Evolutionary conservation across 2,888 invertebrate genomes (phyloP), one percentile per base, ranked within the genome.

Genomic region (Acleris holmiana): DNA sequence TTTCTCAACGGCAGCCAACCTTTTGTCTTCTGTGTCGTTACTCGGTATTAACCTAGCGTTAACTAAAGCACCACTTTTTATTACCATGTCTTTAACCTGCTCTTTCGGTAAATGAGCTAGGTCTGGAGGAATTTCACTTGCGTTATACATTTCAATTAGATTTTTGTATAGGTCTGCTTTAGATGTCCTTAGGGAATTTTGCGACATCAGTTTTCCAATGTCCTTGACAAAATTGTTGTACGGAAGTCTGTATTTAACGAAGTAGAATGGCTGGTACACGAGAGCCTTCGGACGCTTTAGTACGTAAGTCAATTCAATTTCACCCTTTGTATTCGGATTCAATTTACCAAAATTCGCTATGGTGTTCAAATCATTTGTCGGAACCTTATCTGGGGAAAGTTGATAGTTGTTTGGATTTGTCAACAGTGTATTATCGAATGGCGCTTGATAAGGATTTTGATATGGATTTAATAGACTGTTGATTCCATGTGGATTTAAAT

Each of bases 241-340:
- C 10, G 88, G 87, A 18, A 89, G 67, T 65, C 76, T 79, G 55
- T 86, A 89, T 75, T 88, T 88, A 0, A 88, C 82, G 64, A 82
- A 87, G 70, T 84, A 85, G 8, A 77, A 73, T 2, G 87, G 84
- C 46, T 83, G 79, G 47, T 84, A 81, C 40, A 79, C 63, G 0
- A 80, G 41, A 6, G 83, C 80, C 5, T 76, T 72, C 2, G 82
- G 80, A 44, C 74, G 76, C 70, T 82, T 84, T 0, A 89, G 61
- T 62, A 80, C 71, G 70, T 86, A 89, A 4, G 87, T 88, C 47
- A 89, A 68, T 73, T 89, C 89, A 51, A 89, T 76, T 49, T 79
- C 68, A 35, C 79, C 82, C 19, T 71, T 72, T 23, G 66, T 25
- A 21, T 61, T 46, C 47, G 69, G 48, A 72, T 81, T 69, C 69